These are phyloP conservation scores for Motacilla alba DNA, from an alignment of 2,113 vertebrate genomes.

Conservation along the genomic window DNA sequence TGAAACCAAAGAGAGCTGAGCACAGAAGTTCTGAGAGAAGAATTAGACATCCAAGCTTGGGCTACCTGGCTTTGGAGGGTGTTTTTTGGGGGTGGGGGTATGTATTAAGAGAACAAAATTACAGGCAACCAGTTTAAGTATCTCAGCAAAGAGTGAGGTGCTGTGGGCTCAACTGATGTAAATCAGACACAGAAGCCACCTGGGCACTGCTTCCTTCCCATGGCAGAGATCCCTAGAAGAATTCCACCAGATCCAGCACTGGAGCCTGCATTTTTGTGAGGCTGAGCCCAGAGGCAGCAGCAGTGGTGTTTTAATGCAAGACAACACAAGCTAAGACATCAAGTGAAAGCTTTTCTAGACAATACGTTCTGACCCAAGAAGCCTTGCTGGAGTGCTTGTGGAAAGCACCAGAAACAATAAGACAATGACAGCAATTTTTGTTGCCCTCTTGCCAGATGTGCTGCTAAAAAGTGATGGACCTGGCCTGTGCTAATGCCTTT, in stretches of 20 bases:
- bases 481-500: not conserved
- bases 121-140: not conserved
- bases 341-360: not conserved
- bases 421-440: not conserved
- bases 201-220: not conserved
- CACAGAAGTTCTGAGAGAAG: not conserved
- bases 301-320: not conserved
- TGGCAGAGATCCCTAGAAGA: not conserved
- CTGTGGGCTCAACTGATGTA: not conserved
- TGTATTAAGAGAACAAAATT: not conserved
- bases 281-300: not conserved
- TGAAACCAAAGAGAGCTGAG: not conserved
- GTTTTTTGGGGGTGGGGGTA: not conserved
- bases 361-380: not conserved
- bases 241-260: not conserved
- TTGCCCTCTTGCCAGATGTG: not conserved
- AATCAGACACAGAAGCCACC: not conserved
- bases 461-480: not conserved
- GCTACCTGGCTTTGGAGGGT: not conserved
- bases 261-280: not conserved
- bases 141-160: not conserved
- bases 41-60: not conserved
- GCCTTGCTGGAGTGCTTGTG: not conserved
- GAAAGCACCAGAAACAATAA: not conserved
- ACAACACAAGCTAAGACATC: not conserved